These are phyloP conservation scores for Caloenas nicobarica DNA, from an alignment of 2,113 vertebrate genomes.

Conservation along the genomic window DNA sequence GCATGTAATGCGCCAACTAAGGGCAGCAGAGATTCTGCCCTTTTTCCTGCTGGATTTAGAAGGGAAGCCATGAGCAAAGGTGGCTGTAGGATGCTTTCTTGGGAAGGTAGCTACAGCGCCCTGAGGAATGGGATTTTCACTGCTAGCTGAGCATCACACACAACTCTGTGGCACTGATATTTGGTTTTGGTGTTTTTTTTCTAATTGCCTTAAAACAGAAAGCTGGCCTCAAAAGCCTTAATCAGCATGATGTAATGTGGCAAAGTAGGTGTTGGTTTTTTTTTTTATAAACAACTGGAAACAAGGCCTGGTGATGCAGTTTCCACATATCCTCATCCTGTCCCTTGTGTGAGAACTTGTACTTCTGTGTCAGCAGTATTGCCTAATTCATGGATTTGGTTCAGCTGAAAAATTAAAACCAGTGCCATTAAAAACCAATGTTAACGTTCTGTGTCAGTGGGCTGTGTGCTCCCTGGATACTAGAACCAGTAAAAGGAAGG, in stretches of 20 bases:
- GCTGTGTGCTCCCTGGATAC: neutral
- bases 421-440: neutral
- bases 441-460: neutral
- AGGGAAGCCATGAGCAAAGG: neutral
- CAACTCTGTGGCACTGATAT: neutral
- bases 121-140: neutral
- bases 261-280: neutral
- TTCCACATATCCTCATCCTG: neutral
- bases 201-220: neutral
- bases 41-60: neutral
- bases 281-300: neutral
- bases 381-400: neutral
- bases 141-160: neutral
- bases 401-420: neutral
- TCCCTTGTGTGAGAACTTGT: neutral
- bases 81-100: neutral
- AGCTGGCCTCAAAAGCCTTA: neutral
- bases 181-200: neutral
- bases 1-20: neutral
- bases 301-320: neutral
- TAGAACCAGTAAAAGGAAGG: neutral
- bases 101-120: neutral
- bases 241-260: neutral
- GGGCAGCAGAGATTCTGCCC: neutral
- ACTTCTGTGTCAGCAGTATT: neutral